Base-by-base conservation (phyloP, 2,888 invertebrate genomes). In the Meliscaeva auricollis region DNA sequence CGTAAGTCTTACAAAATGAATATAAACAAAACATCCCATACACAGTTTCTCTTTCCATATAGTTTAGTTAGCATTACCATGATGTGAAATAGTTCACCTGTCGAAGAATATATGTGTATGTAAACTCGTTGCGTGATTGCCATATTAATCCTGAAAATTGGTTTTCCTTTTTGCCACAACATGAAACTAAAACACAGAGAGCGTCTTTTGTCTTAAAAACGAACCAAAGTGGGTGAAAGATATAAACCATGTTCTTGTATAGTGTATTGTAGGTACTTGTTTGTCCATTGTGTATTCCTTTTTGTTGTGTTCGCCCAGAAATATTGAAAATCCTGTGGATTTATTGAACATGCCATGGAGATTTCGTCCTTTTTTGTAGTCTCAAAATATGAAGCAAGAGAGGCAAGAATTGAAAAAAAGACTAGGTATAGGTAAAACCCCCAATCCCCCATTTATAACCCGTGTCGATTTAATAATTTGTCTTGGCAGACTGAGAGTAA, bases 81-180 rank as follows among this genome's bases (percentile, higher is more conserved):
- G 58, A 58, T 85, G 85, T 81, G 85, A 85, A 85, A 76, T 48
- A 77, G 72, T 77, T 81, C 85, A 85, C 85, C 85, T 85, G 85
- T 64, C 85, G 56, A 81, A 77, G 85, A 73, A 73, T 85, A 76
- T 77, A 81, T 74, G 9, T 26, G 17, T 56, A 58, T 17, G 58
- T 58, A 81, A 68, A 73, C 64, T 77, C 73, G 54, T 81, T 85
- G 85, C 85, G 85, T 85, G 85, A 81, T 85, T 85, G 85, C 85
- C 85, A 77, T 85, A 85, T 85, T 85, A 85, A 85, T 85, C 81
- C 81, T 81, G 85, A 52, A 85, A 85, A 85, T 85, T 85, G 85
- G 76, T 85, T 85, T 85, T 81, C 85, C 85, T 75, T 77, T 80
- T 73, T 69, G 41, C 85, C 76, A 77, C 80, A 85, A 77, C 81